Conservation (phyloP, 35 echinoderm and acorn worm genomes). For the Patiria miniata region DNA sequence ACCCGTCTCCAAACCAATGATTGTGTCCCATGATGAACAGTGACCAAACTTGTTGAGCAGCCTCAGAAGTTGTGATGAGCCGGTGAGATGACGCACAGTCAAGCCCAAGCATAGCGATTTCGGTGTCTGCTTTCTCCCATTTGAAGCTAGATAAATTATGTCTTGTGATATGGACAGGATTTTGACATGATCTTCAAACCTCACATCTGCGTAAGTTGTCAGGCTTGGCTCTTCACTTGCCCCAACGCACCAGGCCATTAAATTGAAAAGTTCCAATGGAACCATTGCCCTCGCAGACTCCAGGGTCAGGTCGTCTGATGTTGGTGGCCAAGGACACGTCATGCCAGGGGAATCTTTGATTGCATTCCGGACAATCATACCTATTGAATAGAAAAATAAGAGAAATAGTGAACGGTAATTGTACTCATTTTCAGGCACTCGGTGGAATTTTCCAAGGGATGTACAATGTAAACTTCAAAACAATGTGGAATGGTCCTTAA, state of each 20-base stretch:
- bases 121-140: slow-evolving; percentile 42
- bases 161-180: slow-evolving; percentile 54
- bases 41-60: slow-evolving; percentile 70
- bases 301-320: slow-evolving; percentile 38
- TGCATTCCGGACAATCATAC: no score
- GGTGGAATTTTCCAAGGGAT: no score
- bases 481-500: no score
- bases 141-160: slow-evolving; percentile 53
- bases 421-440: no score
- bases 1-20: slow-evolving; percentile 60
- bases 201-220: neutral
- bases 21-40: slow-evolving; percentile 16
- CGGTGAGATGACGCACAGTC: slow-evolving; percentile 59
- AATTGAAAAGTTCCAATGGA: slow-evolving; percentile 63
- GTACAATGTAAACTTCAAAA: no score
- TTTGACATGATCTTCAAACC: slow-evolving; percentile 15
- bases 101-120: neutral
- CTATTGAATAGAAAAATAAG: no score
- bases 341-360: no score
- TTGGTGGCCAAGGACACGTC: slow-evolving; percentile 75
- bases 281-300: slow-evolving; percentile 20
- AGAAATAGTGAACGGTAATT: no score
- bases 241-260: slow-evolving; percentile 50
- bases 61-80: slow-evolving; percentile 48
- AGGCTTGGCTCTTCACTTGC: slow-evolving; percentile 34